Evolutionary conservation across 2,888 invertebrate genomes (phyloP), one percentile per base, ranked within the genome.

Genomic region (Netelia fuscicornis): DNA sequence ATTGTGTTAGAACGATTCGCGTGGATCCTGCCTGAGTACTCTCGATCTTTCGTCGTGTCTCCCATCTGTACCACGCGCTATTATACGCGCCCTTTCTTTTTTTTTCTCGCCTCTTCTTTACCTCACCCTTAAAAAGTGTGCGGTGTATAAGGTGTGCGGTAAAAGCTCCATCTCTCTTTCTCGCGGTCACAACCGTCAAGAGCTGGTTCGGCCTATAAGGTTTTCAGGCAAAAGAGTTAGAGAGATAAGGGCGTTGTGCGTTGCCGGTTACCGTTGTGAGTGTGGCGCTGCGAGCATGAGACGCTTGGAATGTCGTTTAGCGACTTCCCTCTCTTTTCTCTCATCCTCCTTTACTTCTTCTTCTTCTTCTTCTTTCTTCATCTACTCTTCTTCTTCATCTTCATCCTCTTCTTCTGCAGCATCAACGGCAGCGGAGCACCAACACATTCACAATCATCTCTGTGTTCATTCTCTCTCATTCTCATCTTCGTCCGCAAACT

Each of bases 221-320:
- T 76, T 72, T 76, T 71, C 81, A 71, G 79, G 86, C 83, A 87
- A 87, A 85, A 84, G 60, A 86, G 86, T 86, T 70, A 58, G 80
- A 81, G 86, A 91, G 90, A 92, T 91, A 91, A 91, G 91, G 91
- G 92, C 91, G 91, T 92, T 89, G 90, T 90, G 91, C 91, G 91
- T 90, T 91, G 91, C 90, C 91, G 91, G 93, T 93, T 93, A 93
- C 93, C 93, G 93, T 92, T 93, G 92, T 93, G 92, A 92, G 92
- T 91, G 92, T 92, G 92, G 93, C 92, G 92, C 90, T 92, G 87
- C 72, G 83, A 56, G 92, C 92, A 92, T 91, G 91, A 89, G 89
- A 89, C 90, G 91, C 86, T 90, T 92, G 93, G 93, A 93, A 93
- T 93, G 93, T 89, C 91, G 93, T 91, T 93, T 91, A 93, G 92